phyloP scores from a whole-genome alignment of 2,888 invertebrate genomes.

The Eupithecia dodoneata region DNA sequence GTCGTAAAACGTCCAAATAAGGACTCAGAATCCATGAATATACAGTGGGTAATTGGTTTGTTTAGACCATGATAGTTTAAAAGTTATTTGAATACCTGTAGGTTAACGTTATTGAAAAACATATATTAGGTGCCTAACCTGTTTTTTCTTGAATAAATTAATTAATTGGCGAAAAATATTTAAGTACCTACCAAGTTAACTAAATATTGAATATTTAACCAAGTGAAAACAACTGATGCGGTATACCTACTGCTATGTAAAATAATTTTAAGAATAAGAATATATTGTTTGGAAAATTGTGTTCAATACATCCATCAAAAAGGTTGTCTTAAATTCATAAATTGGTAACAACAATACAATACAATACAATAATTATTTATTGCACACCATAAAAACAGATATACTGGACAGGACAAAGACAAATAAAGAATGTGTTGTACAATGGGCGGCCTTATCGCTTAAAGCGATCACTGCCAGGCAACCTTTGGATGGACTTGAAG shows the following conservation, averaged over 20 bases:
- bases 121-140: neutral
- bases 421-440: too few relatives aligned
- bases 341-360: too few relatives aligned
- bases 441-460: too few relatives aligned
- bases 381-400: too few relatives aligned
- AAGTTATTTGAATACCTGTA: neutral
- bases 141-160: neutral
- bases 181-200: neutral
- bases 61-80: too few relatives aligned
- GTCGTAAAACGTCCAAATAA: neutral
- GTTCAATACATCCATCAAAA: too few relatives aligned
- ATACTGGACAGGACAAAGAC: too few relatives aligned
- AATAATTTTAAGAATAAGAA: neutral
- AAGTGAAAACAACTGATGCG: neutral
- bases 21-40: neutral
- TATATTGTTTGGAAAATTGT: too few relatives aligned
- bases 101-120: neutral
- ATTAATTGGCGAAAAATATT: neutral
- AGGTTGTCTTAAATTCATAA: too few relatives aligned
- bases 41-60: neutral
- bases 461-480: too few relatives aligned
- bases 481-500: too few relatives aligned
- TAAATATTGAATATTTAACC: neutral
- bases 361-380: too few relatives aligned
- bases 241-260: neutral